phyloP scores from a whole-genome alignment of 2,113 vertebrate genomes.

The Centrocercus urophasianus region DNA sequence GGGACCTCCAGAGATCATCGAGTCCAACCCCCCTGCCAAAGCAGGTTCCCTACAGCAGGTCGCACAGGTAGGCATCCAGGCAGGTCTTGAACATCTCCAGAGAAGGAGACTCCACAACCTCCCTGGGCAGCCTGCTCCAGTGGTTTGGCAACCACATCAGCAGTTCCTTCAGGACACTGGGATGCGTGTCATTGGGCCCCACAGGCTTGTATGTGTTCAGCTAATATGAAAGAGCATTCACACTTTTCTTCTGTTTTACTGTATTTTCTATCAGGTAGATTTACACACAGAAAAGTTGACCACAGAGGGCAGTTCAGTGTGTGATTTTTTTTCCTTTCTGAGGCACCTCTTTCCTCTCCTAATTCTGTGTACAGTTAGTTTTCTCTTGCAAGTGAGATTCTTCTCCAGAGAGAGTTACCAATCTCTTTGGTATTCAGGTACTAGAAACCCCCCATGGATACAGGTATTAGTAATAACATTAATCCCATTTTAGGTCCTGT shows the following conservation, averaged over 20 bases:
- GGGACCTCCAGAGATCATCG: too few relatives aligned
- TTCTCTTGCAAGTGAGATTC: neutral
- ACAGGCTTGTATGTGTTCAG: too few relatives aligned
- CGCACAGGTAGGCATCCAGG: too few relatives aligned
- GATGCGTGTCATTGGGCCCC: too few relatives aligned
- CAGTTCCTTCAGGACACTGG: too few relatives aligned
- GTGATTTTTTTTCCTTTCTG: fast-evolving
- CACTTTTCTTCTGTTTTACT: fast-evolving
- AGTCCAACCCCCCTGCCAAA: too few relatives aligned
- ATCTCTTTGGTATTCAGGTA: neutral
- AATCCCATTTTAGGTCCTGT: neutral
- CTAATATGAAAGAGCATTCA: neutral
- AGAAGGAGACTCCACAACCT: too few relatives aligned
- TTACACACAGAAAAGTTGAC: neutral
- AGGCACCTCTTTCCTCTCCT: neutral
- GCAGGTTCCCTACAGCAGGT: too few relatives aligned
- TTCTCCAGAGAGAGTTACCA: neutral
- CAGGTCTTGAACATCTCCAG: too few relatives aligned
- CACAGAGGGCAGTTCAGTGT: neutral
- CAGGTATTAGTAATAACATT: neutral
- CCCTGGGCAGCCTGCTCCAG: too few relatives aligned
- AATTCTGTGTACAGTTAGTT: neutral
- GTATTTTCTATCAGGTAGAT: neutral
- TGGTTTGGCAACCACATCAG: too few relatives aligned
- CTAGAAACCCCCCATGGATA: neutral